phyloP scores from a whole-genome alignment of 2,888 invertebrate species.

The Leucozona laternaria region DNA sequence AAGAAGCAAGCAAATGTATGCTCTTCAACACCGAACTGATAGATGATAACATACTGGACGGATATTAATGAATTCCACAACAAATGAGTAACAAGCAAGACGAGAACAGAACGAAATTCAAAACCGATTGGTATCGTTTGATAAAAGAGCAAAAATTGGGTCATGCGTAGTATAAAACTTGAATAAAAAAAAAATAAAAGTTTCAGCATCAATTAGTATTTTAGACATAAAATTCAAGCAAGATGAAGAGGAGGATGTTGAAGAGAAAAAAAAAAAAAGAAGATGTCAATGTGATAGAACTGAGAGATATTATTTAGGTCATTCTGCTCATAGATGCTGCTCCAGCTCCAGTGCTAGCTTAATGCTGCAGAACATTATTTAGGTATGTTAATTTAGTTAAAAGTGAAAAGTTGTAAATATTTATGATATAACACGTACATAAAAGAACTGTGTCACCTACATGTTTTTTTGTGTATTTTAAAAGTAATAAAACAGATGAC shows the following conservation, averaged over 20 bases:
- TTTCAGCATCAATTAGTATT: background rate
- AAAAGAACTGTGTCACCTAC: constrained; percentile 4
- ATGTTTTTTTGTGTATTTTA: background rate
- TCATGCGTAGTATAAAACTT: constrained; percentile 5
- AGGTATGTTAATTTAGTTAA: background rate
- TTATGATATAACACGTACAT: background rate
- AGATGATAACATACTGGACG: background rate
- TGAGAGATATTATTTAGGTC: background rate
- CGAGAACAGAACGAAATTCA: constrained; percentile 47
- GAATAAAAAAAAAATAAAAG: background rate
- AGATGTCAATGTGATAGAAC: background rate
- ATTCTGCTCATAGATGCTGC: background rate
- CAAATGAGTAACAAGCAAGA: constrained; percentile 42
- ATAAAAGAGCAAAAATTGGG: constrained; percentile 17
- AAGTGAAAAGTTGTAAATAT: constrained; percentile 3
- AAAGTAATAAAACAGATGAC: background rate
- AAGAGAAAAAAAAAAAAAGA: background rate
- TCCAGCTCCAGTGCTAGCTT: background rate
- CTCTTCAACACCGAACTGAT: constrained; percentile 11
- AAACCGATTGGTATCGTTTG: constrained; percentile 56
- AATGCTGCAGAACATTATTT: background rate
- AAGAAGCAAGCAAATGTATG: background rate
- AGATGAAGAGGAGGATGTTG: constrained; percentile 4
- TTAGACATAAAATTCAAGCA: background rate
- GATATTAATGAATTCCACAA: constrained; percentile 46